Base-by-base conservation (phyloP, 1,140 invertebrate species). In the Zaprionus taronus region DNA sequence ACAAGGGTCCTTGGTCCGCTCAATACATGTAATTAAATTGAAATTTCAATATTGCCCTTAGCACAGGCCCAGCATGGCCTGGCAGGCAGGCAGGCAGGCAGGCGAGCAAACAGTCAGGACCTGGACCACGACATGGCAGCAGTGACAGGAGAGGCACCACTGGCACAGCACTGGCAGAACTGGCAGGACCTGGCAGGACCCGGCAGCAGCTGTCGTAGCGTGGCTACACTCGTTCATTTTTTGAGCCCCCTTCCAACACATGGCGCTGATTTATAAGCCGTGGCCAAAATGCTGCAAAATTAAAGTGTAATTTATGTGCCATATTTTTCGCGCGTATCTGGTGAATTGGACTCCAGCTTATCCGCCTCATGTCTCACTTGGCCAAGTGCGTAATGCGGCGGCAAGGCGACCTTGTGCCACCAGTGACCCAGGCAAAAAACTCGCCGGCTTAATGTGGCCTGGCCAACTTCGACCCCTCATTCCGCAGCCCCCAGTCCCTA, bases 271-370 rank as follows among this genome's bases (percentile, higher is more conserved):
- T 90, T 90, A 90, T 90, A 90, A 90, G 86, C 86, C 79, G 71
- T 90, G 79, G 85, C 85, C 85, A 90, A 90, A 90, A 90, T 82
- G 86, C 76, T 90, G 85, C 81, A 90, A 90, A 90, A 90, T 90
- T 90, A 90, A 90, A 90, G 85, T 85, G 79, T 90, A 90, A 90
- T 90, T 90, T 90, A 90, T 90, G 85, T 70, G 85, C 72, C 72
- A 75, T 69, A 49, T 79, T 63, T 72, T 67, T 53, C 44, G 53
- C 51, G 77, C 62, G 68, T 65, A 76, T 79, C 77, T 73, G 67
- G 36, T 55, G 56, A 55, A 41, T 76, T 62, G 31, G 66, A 77
- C 78, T 79, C 53, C 80, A 80, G 83, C 74, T 86, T 87, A 86
- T 86, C 83, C 83, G 77, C 72, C 62, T 79, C 79, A 41, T 76